These are phyloP conservation scores for Lochmaea crataegi DNA, from an alignment of 2,888 invertebrate species.

Conservation along the genomic window DNA sequence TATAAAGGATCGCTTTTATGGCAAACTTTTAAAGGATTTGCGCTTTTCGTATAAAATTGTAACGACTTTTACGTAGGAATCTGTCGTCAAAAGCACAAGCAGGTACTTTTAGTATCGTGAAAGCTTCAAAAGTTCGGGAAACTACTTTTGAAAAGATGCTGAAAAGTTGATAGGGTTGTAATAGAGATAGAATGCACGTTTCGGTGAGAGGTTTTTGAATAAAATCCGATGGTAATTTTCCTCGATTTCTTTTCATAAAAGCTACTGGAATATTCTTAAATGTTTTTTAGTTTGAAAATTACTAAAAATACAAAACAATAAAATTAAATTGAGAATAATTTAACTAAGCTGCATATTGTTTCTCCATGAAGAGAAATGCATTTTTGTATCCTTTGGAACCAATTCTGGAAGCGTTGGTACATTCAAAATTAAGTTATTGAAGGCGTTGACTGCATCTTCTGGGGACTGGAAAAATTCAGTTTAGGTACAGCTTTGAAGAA, in stretches of 20 bases:
- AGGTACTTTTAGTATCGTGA: slow-evolving; percentile 46
- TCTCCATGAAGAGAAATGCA: too few species aligned
- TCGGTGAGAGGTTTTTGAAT: slow-evolving; percentile 39
- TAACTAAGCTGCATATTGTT: too few species aligned
- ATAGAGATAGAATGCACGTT: slow-evolving; percentile 44
- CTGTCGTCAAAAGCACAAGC: slow-evolving; percentile 48
- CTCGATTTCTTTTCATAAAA: not conserved
- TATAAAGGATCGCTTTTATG: slow-evolving; percentile 55
- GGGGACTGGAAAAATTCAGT: too few species aligned
- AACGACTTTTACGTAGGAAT: slow-evolving; percentile 54
- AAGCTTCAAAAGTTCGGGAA: slow-evolving; percentile 42
- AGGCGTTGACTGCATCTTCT: too few species aligned
- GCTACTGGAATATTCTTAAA: not conserved
- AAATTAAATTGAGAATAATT: too few species aligned
- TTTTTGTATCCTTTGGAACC: too few species aligned
- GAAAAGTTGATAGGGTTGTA: slow-evolving; percentile 46
- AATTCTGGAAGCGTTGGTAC: too few species aligned
- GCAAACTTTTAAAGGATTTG: slow-evolving; percentile 52
- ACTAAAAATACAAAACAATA: too few species aligned
- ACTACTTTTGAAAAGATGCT: slow-evolving; percentile 45
- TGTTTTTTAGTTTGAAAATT: not conserved
- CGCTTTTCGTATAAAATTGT: slow-evolving; percentile 53
- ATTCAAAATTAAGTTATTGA: too few species aligned
- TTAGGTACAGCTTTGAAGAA: too few species aligned
- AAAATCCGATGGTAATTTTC: slow-evolving; percentile 8